Evolutionary conservation across 2,113 vertebrate genomes (phyloP).

Genomic region (Lichenostomus cassidix): DNA sequence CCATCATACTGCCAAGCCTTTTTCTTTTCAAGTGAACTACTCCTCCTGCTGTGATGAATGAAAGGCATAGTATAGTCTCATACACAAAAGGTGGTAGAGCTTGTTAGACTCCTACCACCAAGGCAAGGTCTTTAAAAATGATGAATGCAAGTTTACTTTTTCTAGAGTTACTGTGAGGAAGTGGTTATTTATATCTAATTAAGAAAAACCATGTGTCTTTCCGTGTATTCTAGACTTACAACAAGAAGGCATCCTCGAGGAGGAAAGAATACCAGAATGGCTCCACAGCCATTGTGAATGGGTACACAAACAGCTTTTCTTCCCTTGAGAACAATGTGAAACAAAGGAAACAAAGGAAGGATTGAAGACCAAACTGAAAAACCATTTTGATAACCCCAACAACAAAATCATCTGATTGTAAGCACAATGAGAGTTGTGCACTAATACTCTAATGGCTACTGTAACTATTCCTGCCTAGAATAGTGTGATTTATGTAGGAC

Average conservation of each 20-base stretch:
- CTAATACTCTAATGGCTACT: conserved; percentile 76
- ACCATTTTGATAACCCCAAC: conserved; percentile 60
- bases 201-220: conserved; percentile 35
- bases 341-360: conserved; percentile 84
- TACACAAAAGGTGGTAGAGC: not conserved
- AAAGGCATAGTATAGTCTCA: not conserved
- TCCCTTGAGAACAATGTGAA: conserved; percentile 74
- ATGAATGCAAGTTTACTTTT: not conserved
- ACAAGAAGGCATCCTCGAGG: conserved; percentile 78
- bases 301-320: conserved; percentile 82
- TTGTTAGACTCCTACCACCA: not conserved
- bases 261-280: conserved; percentile 87
- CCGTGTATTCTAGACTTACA: conserved; percentile 86
- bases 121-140: not conserved
- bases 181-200: not conserved
- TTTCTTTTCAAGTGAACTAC: not conserved
- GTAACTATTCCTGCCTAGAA: conserved; percentile 78
- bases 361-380: conserved; percentile 79
- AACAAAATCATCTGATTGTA: conserved; percentile 73
- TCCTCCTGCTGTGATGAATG: conserved; percentile 2
- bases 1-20: not conserved
- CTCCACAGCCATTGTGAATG: conserved; percentile 75
- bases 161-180: not conserved
- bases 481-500: conserved; percentile 77
- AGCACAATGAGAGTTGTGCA: conserved; percentile 78